A percentile compares a stretch with the other conserved stretches of the same genome.
These are phyloP conservation scores for Pipistrellus kuhlii DNA, from an alignment of 2,797 vertebrate genomes.

Conservation along the genomic window DNA sequence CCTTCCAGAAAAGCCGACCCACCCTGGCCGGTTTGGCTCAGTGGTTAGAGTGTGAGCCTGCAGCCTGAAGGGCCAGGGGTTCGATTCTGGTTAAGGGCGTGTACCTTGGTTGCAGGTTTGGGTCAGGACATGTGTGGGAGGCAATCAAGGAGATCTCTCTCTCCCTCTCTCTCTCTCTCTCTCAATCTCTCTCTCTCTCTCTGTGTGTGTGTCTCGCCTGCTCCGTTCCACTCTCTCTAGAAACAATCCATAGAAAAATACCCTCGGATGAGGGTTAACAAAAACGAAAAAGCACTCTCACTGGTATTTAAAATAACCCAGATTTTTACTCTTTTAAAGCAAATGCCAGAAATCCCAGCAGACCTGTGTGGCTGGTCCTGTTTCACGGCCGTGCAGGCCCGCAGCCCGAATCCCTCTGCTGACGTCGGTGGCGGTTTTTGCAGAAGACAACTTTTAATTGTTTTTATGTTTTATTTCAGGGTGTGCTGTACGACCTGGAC, in stretches of 20 bases:
- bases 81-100: no score
- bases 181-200: no score
- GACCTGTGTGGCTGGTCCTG: neutral
- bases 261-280: no score
- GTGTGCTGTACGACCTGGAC: conserved; percentile 98
- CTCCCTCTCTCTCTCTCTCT: no score
- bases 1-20: neutral
- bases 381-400: neutral
- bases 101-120: no score
- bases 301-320: neutral
- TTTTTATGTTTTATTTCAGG: conserved; percentile 89
- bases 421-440: neutral
- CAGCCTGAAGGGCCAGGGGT: no score
- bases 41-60: no score
- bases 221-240: no score
- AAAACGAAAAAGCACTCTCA: neutral
- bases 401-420: neutral
- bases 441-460: conserved; percentile 54
- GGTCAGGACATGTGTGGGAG: no score
- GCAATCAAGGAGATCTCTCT: no score
- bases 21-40: neutral
- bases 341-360: neutral
- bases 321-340: neutral
- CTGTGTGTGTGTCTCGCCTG: no score
- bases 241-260: no score